These are phyloP conservation scores for Acanthococcus lagerstroemiae DNA, from an alignment of 2,888 invertebrate species.

Conservation along the genomic window DNA sequence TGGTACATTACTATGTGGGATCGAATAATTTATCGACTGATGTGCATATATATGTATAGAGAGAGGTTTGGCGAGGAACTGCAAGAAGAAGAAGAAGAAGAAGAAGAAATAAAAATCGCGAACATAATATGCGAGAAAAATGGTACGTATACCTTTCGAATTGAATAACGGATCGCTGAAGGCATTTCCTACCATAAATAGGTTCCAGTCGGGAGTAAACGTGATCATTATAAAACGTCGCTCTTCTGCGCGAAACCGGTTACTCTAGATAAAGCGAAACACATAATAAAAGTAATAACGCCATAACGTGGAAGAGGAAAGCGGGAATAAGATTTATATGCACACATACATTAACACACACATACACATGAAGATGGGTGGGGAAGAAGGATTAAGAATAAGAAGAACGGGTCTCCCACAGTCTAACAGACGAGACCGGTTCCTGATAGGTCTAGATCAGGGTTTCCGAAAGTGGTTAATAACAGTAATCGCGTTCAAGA, in stretches of 20 bases:
- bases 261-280: slow-evolving; percentile 16
- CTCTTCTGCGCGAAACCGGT: slow-evolving; percentile 15
- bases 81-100: too few relatives aligned
- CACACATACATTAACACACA: slow-evolving; percentile 1
- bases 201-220: slow-evolving; percentile 23
- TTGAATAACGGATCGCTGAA: slow-evolving; percentile 29
- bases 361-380: too few relatives aligned
- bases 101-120: too few relatives aligned
- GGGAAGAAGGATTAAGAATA: slow-evolving; percentile 8
- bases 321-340: neutral
- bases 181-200: slow-evolving; percentile 30
- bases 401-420: slow-evolving; percentile 22
- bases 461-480: slow-evolving; percentile 29
- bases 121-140: neutral
- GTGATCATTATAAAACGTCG: slow-evolving; percentile 18
- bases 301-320: neutral
- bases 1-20: too few relatives aligned
- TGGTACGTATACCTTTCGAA: neutral
- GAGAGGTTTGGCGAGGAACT: too few relatives aligned
- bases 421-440: slow-evolving; percentile 10
- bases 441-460: slow-evolving; percentile 29
- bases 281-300: slow-evolving; percentile 16
- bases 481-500: slow-evolving; percentile 22
- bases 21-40: too few relatives aligned
- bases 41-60: too few relatives aligned